phyloP scores from a whole-genome alignment of 2,888 invertebrate species.

The Dascillus cervinus region DNA sequence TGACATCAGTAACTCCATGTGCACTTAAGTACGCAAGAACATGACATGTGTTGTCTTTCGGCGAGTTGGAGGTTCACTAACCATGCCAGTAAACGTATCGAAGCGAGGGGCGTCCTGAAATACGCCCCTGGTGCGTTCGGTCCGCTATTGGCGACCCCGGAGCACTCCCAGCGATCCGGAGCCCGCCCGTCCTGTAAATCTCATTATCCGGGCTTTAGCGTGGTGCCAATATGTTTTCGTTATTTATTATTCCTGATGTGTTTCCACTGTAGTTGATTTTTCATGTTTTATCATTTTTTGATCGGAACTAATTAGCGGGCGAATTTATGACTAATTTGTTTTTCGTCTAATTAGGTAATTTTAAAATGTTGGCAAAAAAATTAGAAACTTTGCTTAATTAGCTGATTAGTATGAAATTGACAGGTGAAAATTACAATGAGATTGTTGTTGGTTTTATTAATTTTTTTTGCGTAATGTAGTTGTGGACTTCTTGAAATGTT shows the following conservation, averaged over 20 bases:
- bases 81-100: conserved; percentile 21
- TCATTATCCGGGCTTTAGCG: conserved; percentile 39
- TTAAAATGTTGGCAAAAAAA: too few relatives aligned
- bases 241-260: conserved; percentile 35
- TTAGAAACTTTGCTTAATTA: too few relatives aligned
- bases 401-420: too few relatives aligned
- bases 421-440: too few relatives aligned
- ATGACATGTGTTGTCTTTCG: conserved; percentile 25
- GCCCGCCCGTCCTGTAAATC: conserved; percentile 28
- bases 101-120: conserved; percentile 21
- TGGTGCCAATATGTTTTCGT: conserved; percentile 40
- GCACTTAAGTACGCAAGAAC: conserved; percentile 12
- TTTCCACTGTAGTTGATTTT: conserved; percentile 18
- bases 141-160: conserved; percentile 25
- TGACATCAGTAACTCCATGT: conserved; percentile 11
- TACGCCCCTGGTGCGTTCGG: conserved; percentile 16
- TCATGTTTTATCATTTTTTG: conserved; percentile 19
- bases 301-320: not conserved
- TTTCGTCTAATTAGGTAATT: too few relatives aligned
- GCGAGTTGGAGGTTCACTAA: conserved; percentile 35
- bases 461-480: too few relatives aligned
- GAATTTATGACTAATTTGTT: too few relatives aligned
- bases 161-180: conserved; percentile 24
- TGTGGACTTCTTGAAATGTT: too few relatives aligned
- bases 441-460: too few relatives aligned